These are phyloP conservation scores for Slavum lentiscoides DNA, from an alignment of 2,888 invertebrate genomes.

Conservation along the genomic window DNA sequence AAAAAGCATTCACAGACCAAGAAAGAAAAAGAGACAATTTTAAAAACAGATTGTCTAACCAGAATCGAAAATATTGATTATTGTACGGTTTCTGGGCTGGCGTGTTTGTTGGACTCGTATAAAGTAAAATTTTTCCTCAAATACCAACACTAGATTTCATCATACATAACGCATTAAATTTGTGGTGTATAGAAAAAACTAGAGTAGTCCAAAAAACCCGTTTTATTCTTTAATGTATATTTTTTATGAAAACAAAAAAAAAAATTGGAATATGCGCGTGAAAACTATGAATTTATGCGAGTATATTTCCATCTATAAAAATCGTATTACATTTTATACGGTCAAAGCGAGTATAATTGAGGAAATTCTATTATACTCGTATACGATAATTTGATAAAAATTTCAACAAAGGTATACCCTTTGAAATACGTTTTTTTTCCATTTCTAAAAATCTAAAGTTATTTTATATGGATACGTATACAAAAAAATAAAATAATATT, in stretches of 20 bases:
- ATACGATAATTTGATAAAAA: constrained; percentile 10
- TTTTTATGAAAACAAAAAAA: background rate
- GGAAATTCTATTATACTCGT: background rate
- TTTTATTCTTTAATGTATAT: too few relatives aligned
- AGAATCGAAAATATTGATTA: too few relatives aligned
- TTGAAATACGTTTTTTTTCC: constrained; percentile 15
- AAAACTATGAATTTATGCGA: background rate
- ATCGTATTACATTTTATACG: background rate
- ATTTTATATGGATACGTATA: background rate
- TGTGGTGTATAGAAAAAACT: too few relatives aligned
- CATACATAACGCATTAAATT: too few relatives aligned
- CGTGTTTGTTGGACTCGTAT: too few relatives aligned
- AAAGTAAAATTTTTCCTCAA: too few relatives aligned
- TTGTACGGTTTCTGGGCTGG: too few relatives aligned
- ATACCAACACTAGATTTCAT: too few relatives aligned
- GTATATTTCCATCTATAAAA: background rate
- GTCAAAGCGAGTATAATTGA: constrained; percentile 2
- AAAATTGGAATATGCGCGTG: background rate
- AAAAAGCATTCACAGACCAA: too few relatives aligned
- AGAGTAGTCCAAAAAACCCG: too few relatives aligned
- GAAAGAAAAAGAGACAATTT: too few relatives aligned
- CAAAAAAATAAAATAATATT: background rate
- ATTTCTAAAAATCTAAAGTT: background rate
- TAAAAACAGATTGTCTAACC: too few relatives aligned
- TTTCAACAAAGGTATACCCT: background rate